Evolutionary conservation across 2,797 vertebrate species (phyloP), one percentile per base, ranked within the genome.

Genomic region (Acropternis orthonyx): DNA sequence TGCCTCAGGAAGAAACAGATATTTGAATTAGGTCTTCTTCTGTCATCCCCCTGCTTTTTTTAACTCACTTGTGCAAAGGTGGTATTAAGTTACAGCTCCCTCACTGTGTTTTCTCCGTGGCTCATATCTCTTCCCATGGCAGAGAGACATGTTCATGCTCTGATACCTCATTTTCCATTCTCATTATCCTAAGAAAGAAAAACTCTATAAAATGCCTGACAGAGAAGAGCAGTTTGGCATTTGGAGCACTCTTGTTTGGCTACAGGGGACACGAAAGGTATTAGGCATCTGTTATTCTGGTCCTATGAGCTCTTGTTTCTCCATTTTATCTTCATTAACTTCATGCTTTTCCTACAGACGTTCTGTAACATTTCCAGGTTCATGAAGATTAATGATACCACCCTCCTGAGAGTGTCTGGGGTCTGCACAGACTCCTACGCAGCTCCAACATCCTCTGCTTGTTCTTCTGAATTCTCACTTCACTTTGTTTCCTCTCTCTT

Each of bases 361-460:
- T 78, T 91, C 59, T 88, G 22, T 75, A 95, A 75, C 77, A 79
- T 93, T 95, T 93, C 51, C 62, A 69, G 24, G 27, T 76, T 93
- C 71, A 54, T 73, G 83, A 78, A 92, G 88, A 93, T 81, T 59
- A 95, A 54, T 79, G 81, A 28, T 55, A 79, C 48, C 67, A 77
- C 74, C 27, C 8, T 34, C 30, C 39, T 0, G 0, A 77, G 75
- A 37, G n/a, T 48, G 36, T 79, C 81, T 87, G 77, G 68, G 74
- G 55, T 71, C 59, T 93, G 30, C 51, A 37, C 23, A 88, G 52
- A 17, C 46, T 90, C 76, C 59, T 74, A 63, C 10, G 0, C 67
- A 69, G 24, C 55, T 88, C 54, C 73, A 84, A 23, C 36, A 87
- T 39, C 18, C 39, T 77, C 14, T 3, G 6, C 54, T 78, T 21